Percentiles rank a stretch among this genome's conserved stretches.
These are phyloP conservation scores for Willowsia nigromaculata DNA, from an alignment of 2,888 invertebrate genomes.

Conservation along the genomic window DNA sequence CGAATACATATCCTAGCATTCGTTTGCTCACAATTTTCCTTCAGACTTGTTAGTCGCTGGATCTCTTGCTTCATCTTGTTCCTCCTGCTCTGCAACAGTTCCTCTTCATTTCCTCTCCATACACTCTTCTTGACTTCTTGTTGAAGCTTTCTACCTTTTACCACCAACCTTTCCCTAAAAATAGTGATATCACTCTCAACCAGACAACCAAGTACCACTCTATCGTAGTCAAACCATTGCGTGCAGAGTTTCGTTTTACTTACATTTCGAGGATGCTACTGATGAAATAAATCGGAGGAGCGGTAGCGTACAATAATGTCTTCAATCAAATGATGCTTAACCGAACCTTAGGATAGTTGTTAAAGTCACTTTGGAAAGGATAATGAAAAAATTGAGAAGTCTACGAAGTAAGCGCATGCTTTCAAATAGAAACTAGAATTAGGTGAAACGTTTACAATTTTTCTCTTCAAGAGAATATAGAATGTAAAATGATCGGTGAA, in stretches of 20 bases:
- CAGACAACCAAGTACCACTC: not conserved
- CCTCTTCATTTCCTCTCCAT: slow-evolving; percentile 50
- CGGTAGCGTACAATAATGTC: not conserved
- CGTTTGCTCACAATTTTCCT: not conserved
- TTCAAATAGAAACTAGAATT: not conserved
- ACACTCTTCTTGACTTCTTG: slow-evolving; percentile 47
- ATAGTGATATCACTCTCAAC: not conserved
- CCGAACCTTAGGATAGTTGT: not conserved
- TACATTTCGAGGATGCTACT: not conserved
- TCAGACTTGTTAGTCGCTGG: slow-evolving; percentile 8
- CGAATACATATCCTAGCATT: not conserved
- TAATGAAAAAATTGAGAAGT: not conserved
- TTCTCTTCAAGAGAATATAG: no score
- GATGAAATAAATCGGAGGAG: not conserved
- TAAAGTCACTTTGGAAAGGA: not conserved
- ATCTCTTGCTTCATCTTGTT: slow-evolving; percentile 4
- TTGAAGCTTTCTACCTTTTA: not conserved
- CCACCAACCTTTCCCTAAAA: not conserved
- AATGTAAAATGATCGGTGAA: no score
- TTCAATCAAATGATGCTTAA: slow-evolving; percentile 13
- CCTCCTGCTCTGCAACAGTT: not conserved
- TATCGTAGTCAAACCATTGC: not conserved
- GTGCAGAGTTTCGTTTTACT: not conserved
- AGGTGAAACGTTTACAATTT: no score
- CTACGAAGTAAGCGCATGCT: not conserved